Evolutionary conservation across 2,113 vertebrate species (phyloP).

Genomic region (Procapra przewalskii): DNA sequence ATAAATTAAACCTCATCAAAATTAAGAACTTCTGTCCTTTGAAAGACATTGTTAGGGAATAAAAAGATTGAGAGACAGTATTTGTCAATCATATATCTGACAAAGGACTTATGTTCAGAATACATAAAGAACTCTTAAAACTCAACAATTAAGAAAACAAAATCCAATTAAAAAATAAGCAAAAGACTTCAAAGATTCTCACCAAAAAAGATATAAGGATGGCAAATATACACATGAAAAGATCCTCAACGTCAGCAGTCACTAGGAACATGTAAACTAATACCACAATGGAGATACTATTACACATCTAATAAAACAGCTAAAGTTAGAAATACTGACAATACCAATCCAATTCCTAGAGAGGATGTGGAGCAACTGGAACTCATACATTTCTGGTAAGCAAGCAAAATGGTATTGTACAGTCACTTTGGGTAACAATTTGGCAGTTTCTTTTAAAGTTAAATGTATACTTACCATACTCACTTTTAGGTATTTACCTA

Average conservation of each 20-base stretch:
- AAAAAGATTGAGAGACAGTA: background rate
- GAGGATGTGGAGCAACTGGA: background rate
- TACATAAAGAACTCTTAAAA: background rate
- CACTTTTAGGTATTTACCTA: background rate
- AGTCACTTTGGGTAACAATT: background rate
- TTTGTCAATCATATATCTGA: background rate
- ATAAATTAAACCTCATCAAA: background rate
- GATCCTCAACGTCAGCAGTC: background rate
- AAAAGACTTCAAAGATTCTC: background rate
- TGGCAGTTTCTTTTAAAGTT: background rate
- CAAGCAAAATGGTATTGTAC: background rate
- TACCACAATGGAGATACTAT: background rate
- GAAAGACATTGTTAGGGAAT: background rate
- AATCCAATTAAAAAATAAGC: background rate
- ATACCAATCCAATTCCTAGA: background rate
- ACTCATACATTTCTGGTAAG: background rate
- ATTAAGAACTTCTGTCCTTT: conserved; percentile 3
- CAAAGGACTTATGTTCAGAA: background rate
- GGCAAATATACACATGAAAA: background rate
- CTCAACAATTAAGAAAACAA: background rate
- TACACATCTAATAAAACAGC: background rate
- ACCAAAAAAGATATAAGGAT: background rate
- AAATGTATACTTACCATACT: background rate
- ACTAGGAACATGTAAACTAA: conserved; percentile 15
- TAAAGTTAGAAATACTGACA: background rate